These are phyloP conservation scores for Cyrtorhinus lividipennis DNA, from an alignment of 1,140 invertebrate species.

Conservation along the genomic window DNA sequence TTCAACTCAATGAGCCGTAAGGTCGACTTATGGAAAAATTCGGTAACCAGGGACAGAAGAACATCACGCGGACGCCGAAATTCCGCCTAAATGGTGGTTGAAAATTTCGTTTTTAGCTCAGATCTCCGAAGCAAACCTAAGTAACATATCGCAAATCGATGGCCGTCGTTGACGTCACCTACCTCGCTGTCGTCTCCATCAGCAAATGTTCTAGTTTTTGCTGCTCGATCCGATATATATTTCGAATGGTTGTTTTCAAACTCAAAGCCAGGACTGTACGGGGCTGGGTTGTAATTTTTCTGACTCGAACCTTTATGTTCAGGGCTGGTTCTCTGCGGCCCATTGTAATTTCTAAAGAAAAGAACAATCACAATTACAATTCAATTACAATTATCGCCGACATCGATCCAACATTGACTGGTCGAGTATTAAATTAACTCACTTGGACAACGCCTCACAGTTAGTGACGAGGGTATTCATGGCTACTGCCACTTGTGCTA, in stretches of 20 bases:
- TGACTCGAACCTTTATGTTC: conserved; percentile 78
- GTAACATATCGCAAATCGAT: too few relatives aligned
- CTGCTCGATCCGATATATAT: conserved; percentile 57
- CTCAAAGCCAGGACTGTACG: conserved; percentile 68
- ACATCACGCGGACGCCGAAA: conserved; percentile 86
- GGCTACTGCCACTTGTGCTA: conserved; percentile 83
- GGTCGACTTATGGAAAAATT: conserved; percentile 75
- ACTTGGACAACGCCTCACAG: conserved; percentile 90
- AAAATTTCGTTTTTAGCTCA: too few relatives aligned
- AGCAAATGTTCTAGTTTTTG: conserved; percentile 44
- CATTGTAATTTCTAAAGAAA: conserved; percentile 80
- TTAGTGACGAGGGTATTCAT: conserved; percentile 92
- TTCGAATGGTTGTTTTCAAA: conserved; percentile 77
- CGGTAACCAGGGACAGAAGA: conserved; percentile 76
- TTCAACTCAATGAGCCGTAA: conserved; percentile 67
- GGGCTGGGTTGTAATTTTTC: conserved; percentile 55
- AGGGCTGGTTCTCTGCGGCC: conserved; percentile 70
- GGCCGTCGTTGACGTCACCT: too few relatives aligned
- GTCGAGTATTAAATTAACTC: too few relatives aligned
- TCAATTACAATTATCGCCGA: too few relatives aligned
- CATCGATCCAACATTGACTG: too few relatives aligned
- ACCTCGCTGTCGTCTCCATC: conserved; percentile 68
- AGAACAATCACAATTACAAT: too few relatives aligned
- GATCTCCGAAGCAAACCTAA: too few relatives aligned
- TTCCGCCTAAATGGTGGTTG: conserved; percentile 55